Evolutionary conservation across 2,888 invertebrate species (phyloP).

Genomic region (Hyposoter didymator): DNA sequence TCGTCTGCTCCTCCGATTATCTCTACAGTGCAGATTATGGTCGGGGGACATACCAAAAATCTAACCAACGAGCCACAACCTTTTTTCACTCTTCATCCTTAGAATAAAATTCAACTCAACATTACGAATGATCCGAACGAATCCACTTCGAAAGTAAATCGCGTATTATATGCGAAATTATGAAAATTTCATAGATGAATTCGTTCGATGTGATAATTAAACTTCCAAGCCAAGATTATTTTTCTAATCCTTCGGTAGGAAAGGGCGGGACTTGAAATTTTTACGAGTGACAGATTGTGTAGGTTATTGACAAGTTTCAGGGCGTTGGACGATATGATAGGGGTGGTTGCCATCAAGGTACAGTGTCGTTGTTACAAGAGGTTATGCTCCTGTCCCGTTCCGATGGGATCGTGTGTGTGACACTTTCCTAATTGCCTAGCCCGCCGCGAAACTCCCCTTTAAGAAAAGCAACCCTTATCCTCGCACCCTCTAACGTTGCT

Average conservation of each 20-base stretch:
- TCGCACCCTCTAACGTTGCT: constrained; percentile 51
- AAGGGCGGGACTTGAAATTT: constrained; percentile 1
- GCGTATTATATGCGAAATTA: too few species aligned
- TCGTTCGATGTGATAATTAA: not conserved
- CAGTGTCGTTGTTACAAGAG: constrained; percentile 48
- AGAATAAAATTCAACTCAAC: not conserved
- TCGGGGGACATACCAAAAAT: not conserved
- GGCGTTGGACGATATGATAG: constrained; percentile 54
- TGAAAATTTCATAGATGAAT: too few species aligned
- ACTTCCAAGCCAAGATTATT: not conserved
- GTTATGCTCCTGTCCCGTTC: constrained; percentile 73
- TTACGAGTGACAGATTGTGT: not conserved
- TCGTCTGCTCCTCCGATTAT: not conserved
- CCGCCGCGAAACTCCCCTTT: constrained; percentile 74
- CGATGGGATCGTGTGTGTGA: constrained; percentile 82
- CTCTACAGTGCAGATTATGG: not conserved
- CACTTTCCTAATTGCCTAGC: constrained; percentile 83
- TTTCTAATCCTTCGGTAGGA: not conserved
- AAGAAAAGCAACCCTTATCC: constrained; percentile 80
- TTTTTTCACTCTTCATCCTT: not conserved
- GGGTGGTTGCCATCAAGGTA: constrained; percentile 55
- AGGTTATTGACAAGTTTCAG: constrained; percentile 42
- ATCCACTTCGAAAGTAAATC: not conserved
- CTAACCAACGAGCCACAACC: not conserved
- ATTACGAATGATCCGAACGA: not conserved